Base-by-base conservation (phyloP, 2,888 invertebrate genomes). In the Drosophila paranaensis region DNA sequence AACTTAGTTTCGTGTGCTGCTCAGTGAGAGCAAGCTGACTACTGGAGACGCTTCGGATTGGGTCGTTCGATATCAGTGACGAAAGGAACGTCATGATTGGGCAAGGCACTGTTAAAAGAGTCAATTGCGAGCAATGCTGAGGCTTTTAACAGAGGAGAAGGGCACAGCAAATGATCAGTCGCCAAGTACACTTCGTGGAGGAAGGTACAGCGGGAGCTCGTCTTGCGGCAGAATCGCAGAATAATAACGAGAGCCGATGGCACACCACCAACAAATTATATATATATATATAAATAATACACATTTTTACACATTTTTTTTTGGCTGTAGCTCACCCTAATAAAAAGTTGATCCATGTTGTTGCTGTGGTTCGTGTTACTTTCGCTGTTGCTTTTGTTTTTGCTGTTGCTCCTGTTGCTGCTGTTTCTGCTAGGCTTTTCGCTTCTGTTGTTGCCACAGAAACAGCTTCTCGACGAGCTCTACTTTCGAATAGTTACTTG, bases 391-490 rank as follows among this genome's bases (percentile, higher is more conserved):
- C 45, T 89, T 88, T 25, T 51, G 51, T 8, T 37, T 89, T 40
- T 89, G 89, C 68, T 74, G 51, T n/a, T 54, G 39, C n/a, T 39
- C 11, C 60, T 63, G 55, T 43, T 65, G 60, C 39, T 74, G 53
- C 45, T 70, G 63, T 57, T 73, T 51, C 30, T 51, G 45, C 48
- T 82, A 89, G 69, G 74, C 50, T 84, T 87, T 89, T 79, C 75
- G 88, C 63, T 88, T 82, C 57, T 86, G 86, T 64, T 89, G 85
- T 37, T 86, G 90, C 86, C 81, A 89, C 83, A 58, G 72, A 62
- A 86, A 86, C 51, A 86, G 74, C 55, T 81, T 86, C 61, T 86
- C 86, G 68, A 88, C 86, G 48, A 86, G 61, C 67, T 86, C 88
- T 53, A 89, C 86, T 73, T 89, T 86, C 67, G 86, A 84, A 74